phyloP scores from a whole-genome alignment of 2,113 vertebrate species.

The Gallinago undulata region DNA sequence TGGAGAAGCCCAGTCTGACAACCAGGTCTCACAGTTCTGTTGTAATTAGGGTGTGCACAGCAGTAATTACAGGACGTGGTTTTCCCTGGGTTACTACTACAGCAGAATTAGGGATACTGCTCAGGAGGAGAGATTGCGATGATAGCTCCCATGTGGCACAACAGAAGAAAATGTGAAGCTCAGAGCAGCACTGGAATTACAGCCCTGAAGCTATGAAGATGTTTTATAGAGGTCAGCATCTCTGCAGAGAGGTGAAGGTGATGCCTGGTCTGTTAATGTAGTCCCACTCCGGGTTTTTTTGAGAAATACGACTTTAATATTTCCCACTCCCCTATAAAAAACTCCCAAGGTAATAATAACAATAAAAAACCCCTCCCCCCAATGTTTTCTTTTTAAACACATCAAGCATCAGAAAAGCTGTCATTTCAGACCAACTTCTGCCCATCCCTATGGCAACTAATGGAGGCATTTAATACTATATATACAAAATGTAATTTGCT shows the following conservation, averaged over 20 bases:
- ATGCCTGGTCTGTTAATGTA: background rate
- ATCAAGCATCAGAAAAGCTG: slow-evolving; percentile 68
- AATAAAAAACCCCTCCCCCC: slow-evolving; percentile 20
- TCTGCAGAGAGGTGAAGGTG: background rate
- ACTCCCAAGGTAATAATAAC: slow-evolving; percentile 42
- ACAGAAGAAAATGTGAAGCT: background rate
- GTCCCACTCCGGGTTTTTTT: background rate
- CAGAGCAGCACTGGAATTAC: background rate
- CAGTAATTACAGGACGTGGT: background rate
- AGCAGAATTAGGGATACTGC: background rate
- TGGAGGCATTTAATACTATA: slow-evolving; percentile 75
- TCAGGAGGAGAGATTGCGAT: background rate
- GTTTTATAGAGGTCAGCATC: background rate
- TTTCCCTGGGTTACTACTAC: background rate
- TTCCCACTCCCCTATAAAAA: slow-evolving; percentile 20
- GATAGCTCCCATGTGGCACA: background rate
- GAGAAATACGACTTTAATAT: slow-evolving; percentile 31
- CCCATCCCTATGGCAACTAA: slow-evolving; percentile 82
- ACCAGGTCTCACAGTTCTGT: background rate
- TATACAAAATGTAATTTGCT: slow-evolving; percentile 57
- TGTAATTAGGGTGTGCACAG: background rate
- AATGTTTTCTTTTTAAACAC: slow-evolving; percentile 66
- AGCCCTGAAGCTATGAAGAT: background rate
- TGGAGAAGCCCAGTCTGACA: background rate
- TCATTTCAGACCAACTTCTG: slow-evolving; percentile 77